These are phyloP conservation scores for Diarsia mendica DNA, from an alignment of 2,888 invertebrate species.

Conservation along the genomic window DNA sequence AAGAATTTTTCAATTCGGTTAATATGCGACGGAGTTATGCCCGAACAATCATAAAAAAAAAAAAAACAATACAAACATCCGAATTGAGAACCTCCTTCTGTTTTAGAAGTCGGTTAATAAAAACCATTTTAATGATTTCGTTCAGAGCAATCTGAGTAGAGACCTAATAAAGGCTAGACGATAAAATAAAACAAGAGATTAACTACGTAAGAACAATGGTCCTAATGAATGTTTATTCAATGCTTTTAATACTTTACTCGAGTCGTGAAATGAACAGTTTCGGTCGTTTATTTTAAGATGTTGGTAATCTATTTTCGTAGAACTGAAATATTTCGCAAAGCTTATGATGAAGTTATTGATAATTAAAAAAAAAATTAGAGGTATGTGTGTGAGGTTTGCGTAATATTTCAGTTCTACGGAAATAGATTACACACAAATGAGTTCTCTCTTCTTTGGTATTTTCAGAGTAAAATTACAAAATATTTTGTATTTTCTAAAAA, in stretches of 20 bases:
- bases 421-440: neutral
- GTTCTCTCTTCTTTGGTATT: neutral
- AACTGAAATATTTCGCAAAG: neutral
- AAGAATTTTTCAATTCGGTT: too few relatives aligned
- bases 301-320: slow-evolving; percentile 1
- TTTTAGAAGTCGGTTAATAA: too few relatives aligned
- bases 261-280: slow-evolving; percentile 39
- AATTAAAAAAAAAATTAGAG: neutral
- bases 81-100: too few relatives aligned
- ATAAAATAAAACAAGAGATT: slow-evolving; percentile 67
- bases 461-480: too few relatives aligned
- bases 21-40: too few relatives aligned
- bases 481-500: too few relatives aligned
- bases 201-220: slow-evolving; percentile 62
- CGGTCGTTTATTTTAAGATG: neutral
- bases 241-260: slow-evolving; percentile 52
- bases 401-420: neutral
- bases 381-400: neutral
- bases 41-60: too few relatives aligned
- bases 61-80: too few relatives aligned
- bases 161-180: slow-evolving; percentile 69
- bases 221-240: slow-evolving; percentile 65
- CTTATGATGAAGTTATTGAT: neutral
- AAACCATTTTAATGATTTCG: slow-evolving; percentile 75
- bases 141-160: slow-evolving; percentile 65